Evolutionary conservation across 2,113 vertebrate genomes (phyloP), one percentile per base, ranked within the genome.

Genomic region (Panthera uncia): DNA sequence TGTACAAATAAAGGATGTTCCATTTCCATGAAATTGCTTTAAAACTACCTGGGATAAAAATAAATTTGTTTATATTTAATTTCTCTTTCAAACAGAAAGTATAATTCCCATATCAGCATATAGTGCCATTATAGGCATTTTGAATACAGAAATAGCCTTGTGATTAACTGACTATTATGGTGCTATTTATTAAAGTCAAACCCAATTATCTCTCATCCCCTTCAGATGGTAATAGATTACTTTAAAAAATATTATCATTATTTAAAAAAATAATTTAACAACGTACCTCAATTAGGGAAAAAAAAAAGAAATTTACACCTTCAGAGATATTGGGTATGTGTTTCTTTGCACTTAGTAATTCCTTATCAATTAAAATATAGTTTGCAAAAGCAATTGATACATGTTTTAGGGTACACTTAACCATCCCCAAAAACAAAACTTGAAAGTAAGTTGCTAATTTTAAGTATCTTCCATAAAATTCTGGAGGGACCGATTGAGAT

Each of bases 401-500:
- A 57, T 85, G 16, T 71, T 89, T 91, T 48, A 95, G 12, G 41
- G 7, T 68, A 29, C 3, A 63, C 11, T 81, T 81, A 73, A 36
- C 1, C 63, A 27, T 78, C 9, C 10, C 48, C 38, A 6, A 48
- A 52, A 93, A 68, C 5, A 86, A 91, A 85, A 52, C 31, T 63
- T 63, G 45, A 68, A 92, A 93, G 7, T 3, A 78, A 86, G 71
- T 86, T 78, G 85, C 50, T 93, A n/a, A 89, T 69, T 68, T 96
- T 74, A 93, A 82, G n/a, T 61, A 91, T 82, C 74, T 92, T 76
- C 41, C 38, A 87, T 83, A 63, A 96, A 89, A 87, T 90, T 97
- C 94, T 50, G 66, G 15, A 71, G 61, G 93, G n/a, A 95, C 31
- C 31, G 38, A 38, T 69, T 94, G 73, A 87, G 18, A 78, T 57